Evolutionary conservation across 30 jellyfish, hydroid and myxozoan genomes (phyloP).

Genomic region (Rhopilema esculentum): DNA sequence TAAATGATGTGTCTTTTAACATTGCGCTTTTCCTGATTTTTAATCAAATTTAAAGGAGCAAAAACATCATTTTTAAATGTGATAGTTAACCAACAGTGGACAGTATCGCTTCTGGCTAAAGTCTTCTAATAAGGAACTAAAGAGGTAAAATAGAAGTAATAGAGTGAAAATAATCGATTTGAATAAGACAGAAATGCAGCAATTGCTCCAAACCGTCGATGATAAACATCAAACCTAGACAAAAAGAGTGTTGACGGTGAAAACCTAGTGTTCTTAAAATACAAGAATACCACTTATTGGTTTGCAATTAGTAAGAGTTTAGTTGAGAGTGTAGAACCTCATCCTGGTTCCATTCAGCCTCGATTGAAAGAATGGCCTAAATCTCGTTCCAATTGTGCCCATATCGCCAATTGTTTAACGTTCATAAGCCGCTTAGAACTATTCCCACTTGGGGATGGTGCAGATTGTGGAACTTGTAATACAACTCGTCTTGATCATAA

Average conservation of each 20-base stretch:
- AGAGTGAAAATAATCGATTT: neutral
- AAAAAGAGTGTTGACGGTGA: neutral
- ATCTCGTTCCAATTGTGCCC: too few species aligned
- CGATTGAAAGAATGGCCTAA: too few species aligned
- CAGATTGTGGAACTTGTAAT: too few species aligned
- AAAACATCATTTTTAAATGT: neutral
- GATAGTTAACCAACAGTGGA: neutral
- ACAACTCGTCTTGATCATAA: too few species aligned
- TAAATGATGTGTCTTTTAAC: slow-evolving; percentile 1
- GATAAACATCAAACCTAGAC: neutral
- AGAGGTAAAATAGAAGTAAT: neutral
- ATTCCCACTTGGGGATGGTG: too few species aligned
- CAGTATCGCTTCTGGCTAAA: neutral
- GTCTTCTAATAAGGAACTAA: neutral
- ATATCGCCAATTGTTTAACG: too few species aligned
- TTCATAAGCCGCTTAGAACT: too few species aligned
- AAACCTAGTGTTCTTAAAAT: too few species aligned
- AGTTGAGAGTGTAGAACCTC: too few species aligned
- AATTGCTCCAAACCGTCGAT: neutral
- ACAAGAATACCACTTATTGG: too few species aligned
- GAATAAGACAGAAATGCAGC: neutral
- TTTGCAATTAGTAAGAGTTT: too few species aligned
- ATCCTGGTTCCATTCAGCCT: too few species aligned
- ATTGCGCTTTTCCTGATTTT: neutral
- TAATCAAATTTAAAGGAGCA: neutral